Evolutionary conservation across 1,140 invertebrate species (phyloP).

Genomic region (Hycleus phaleratus): DNA sequence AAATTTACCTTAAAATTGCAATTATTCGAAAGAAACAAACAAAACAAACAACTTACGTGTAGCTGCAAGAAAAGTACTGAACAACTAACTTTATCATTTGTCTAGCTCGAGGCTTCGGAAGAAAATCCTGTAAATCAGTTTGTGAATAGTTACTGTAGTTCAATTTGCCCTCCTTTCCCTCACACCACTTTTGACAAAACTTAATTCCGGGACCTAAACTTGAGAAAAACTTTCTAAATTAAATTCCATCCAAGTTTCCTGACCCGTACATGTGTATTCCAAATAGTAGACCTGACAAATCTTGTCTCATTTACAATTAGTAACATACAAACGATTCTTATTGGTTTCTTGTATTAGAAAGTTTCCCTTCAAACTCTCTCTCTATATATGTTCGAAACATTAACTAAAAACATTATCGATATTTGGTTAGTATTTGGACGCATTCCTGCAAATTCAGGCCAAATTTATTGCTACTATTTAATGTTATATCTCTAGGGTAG

Average conservation of each 20-base stretch:
- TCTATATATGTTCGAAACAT: slow-evolving; percentile 1
- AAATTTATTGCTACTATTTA: too few relatives aligned
- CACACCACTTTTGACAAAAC: slow-evolving; percentile 1
- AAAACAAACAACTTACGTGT: not conserved
- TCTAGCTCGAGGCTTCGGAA: not conserved
- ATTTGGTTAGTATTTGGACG: not conserved
- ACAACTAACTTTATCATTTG: too few relatives aligned
- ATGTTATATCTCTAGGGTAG: too few relatives aligned
- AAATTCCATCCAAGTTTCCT: slow-evolving; percentile 25
- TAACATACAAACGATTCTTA: too few relatives aligned
- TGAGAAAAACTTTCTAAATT: slow-evolving; percentile 31
- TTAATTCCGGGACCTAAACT: slow-evolving; percentile 22
- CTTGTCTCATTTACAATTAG: too few relatives aligned
- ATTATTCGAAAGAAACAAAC: too few relatives aligned
- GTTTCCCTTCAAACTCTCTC: not conserved
- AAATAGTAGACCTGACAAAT: too few relatives aligned
- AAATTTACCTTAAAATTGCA: too few relatives aligned
- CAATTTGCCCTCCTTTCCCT: slow-evolving; percentile 5
- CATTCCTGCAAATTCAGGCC: slow-evolving; percentile 1
- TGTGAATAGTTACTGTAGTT: slow-evolving; percentile 26
- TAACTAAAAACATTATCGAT: slow-evolving; percentile 14
- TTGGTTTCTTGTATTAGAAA: not conserved
- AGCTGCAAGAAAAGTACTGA: too few relatives aligned
- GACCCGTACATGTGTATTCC: slow-evolving; percentile 27
- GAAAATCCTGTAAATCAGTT: slow-evolving; percentile 25